These are phyloP conservation scores for Melinaea marsaeus DNA, from an alignment of 2,888 invertebrate genomes.

Conservation along the genomic window DNA sequence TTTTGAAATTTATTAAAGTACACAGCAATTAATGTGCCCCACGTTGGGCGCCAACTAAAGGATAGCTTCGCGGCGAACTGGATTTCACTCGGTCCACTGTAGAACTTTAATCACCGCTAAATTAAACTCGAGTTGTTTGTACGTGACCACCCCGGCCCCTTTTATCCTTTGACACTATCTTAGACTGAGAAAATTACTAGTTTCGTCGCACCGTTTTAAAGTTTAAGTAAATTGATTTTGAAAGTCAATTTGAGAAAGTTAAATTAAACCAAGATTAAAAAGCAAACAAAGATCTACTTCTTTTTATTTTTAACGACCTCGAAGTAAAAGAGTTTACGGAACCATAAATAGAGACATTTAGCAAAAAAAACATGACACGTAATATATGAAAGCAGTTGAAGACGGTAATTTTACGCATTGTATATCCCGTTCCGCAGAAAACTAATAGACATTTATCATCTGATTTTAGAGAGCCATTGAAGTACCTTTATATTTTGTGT, in stretches of 20 bases:
- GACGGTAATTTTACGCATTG: constrained; percentile 74
- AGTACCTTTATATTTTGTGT: constrained; percentile 30
- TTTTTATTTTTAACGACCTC: not conserved
- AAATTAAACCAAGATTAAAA: constrained; percentile 1
- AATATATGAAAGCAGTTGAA: constrained; percentile 61
- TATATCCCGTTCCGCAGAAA: constrained; percentile 64
- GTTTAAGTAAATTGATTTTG: constrained; percentile 41
- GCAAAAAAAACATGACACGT: constrained; percentile 24
- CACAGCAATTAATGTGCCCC: constrained; percentile 39
- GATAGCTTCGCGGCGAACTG: constrained; percentile 18
- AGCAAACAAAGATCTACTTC: not conserved
- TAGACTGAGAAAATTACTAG: constrained; percentile 25
- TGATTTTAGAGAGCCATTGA: constrained; percentile 51
- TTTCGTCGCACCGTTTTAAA: constrained; percentile 12
- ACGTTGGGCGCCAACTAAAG: constrained; percentile 41
- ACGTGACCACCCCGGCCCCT: constrained; percentile 48
- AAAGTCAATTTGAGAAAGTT: constrained; percentile 2
- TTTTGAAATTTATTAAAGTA: constrained; percentile 23
- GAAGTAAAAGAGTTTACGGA: constrained; percentile 13
- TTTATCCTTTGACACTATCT: constrained; percentile 23
- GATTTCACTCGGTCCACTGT: constrained; percentile 38
- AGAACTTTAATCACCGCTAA: constrained; percentile 61
- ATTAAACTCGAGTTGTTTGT: constrained; percentile 53
- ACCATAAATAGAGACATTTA: constrained; percentile 37
- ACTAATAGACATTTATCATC: constrained; percentile 67